These are phyloP conservation scores for Cinara cedri DNA, from an alignment of 2,888 invertebrate genomes.

Conservation along the genomic window DNA sequence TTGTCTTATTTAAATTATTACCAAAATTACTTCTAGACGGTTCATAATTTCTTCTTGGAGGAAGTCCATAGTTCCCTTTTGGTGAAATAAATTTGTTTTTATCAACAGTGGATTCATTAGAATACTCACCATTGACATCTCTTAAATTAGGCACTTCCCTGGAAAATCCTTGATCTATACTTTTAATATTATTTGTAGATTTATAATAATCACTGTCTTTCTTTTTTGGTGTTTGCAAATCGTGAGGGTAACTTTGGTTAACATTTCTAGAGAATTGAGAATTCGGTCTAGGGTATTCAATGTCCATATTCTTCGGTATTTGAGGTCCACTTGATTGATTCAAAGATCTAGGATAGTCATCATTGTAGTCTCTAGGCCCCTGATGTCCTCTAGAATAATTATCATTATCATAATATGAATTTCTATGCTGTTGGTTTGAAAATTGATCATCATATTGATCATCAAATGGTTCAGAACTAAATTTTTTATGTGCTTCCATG, in stretches of 20 bases:
- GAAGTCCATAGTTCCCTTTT: constrained; percentile 18
- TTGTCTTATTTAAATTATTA: constrained; percentile 10
- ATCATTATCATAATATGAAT: constrained; percentile 35
- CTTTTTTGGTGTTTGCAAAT: background rate
- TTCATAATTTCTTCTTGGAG: constrained; percentile 37
- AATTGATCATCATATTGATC: constrained; percentile 21
- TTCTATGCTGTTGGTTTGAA: constrained; percentile 16
- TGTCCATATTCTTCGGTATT: constrained; percentile 27
- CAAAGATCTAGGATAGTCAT: constrained; percentile 23
- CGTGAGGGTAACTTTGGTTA: constrained; percentile 10
- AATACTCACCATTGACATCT: constrained; percentile 14
- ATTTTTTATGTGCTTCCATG: constrained; percentile 53
- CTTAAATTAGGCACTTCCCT: background rate
- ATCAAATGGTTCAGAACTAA: constrained; percentile 47
- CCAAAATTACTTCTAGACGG: constrained; percentile 14
- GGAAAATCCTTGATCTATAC: constrained; percentile 15
- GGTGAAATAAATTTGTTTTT: constrained; percentile 18
- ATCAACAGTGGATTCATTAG: background rate
- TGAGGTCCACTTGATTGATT: constrained; percentile 24
- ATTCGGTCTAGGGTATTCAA: constrained; percentile 7
- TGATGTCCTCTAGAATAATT: constrained; percentile 21
- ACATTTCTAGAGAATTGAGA: constrained; percentile 14
- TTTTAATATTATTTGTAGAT: constrained; percentile 4
- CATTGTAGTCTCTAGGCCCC: background rate
- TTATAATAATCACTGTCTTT: constrained; percentile 22